Evolutionary conservation across 2,113 vertebrate species (phyloP).

Genomic region (Nothocercus julius): DNA sequence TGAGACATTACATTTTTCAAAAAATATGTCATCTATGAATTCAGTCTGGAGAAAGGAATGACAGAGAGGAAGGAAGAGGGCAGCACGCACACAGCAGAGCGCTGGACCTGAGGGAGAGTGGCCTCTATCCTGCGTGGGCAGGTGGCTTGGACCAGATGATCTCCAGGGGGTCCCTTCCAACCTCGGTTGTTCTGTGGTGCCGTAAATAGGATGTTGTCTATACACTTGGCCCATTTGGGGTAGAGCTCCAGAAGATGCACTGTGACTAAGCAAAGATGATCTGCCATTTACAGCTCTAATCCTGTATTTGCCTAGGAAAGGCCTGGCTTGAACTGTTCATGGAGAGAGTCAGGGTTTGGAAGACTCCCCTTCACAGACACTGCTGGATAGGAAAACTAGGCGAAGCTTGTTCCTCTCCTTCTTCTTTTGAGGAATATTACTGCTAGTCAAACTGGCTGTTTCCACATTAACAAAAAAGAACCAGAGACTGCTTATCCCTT

Average conservation of each 20-base stretch:
- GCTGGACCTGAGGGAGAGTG: rapidly evolving
- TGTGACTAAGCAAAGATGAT: rapidly evolving
- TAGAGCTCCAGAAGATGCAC: rapidly evolving
- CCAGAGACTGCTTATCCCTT: neutral
- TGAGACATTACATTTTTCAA: neutral
- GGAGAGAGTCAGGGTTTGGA: neutral
- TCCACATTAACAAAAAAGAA: neutral
- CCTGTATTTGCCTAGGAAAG: neutral
- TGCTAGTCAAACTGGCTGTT: neutral
- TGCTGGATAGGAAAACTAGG: neutral
- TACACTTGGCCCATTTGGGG: neutral
- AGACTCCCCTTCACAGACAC: neutral
- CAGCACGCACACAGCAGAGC: neutral
- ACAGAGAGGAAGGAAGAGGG: neutral
- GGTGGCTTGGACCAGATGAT: neutral
- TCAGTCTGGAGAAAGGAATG: neutral
- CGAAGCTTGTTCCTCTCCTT: rapidly evolving
- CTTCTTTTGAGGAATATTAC: neutral
- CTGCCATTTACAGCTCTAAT: neutral
- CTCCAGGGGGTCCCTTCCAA: neutral
- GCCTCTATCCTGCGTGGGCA: rapidly evolving
- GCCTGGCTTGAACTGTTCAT: neutral
- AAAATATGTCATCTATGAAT: neutral
- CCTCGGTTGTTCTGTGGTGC: neutral
- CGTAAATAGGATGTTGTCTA: neutral